Evolutionary conservation across 2,113 vertebrate species (phyloP).

Genomic region (Microtus montanus): DNA sequence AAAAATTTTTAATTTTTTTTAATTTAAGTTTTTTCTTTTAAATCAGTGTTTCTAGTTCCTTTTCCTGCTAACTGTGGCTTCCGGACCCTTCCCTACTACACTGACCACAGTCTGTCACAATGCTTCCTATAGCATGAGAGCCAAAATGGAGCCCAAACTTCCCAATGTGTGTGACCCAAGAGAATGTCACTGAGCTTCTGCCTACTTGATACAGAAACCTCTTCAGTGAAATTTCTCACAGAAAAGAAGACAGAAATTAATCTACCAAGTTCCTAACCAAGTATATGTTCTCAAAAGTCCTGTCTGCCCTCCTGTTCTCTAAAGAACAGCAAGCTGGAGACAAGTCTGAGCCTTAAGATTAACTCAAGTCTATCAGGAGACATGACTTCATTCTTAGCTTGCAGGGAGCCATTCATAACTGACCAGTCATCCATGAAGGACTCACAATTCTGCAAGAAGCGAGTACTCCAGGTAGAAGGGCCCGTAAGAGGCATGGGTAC

Average conservation of each 20-base stretch:
- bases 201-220: neutral
- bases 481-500: slow-evolving; percentile 97
- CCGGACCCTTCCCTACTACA: neutral
- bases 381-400: slow-evolving; percentile 12
- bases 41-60: neutral
- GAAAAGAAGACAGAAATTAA: neutral
- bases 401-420: slow-evolving; percentile 9
- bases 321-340: neutral
- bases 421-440: slow-evolving; percentile 42
- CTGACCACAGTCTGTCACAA: neutral
- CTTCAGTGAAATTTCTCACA: neutral
- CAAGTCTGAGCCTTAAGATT: neutral
- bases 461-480: slow-evolving; percentile 99
- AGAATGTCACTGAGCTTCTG: neutral
- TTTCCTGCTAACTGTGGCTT: neutral
- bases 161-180: neutral
- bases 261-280: neutral
- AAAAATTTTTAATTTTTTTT: neutral
- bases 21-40: neutral
- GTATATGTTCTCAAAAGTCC: neutral
- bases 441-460: slow-evolving; percentile 97
- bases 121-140: neutral
- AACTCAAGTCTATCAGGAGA: neutral
- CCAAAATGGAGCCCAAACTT: neutral
- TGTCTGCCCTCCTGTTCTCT: neutral